Evolutionary conservation across 2,113 vertebrate genomes (phyloP).

Genomic region (Dromas ardeola): DNA sequence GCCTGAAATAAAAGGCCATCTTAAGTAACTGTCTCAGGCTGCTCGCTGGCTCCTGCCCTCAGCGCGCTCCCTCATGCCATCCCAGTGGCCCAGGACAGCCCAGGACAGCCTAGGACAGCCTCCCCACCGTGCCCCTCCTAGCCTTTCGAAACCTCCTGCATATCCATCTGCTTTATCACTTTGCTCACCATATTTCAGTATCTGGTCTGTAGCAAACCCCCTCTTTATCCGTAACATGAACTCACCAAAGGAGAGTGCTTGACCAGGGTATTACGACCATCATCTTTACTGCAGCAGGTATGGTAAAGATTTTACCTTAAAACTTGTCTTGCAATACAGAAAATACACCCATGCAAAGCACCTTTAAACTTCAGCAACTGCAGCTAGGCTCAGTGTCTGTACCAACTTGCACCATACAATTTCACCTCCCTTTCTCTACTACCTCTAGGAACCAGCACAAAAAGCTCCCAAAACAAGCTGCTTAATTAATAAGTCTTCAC

Average conservation of each 20-base stretch:
- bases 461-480: not conserved
- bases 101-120: not conserved
- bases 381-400: not conserved
- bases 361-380: not conserved
- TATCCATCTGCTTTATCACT: not conserved
- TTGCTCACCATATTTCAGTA: not conserved
- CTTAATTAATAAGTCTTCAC: not conserved
- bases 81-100: not conserved
- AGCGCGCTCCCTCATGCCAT: fast-evolving
- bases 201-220: not conserved
- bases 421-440: not conserved
- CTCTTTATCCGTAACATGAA: not conserved
- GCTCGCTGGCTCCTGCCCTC: not conserved
- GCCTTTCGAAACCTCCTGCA: not conserved
- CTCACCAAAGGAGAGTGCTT: not conserved
- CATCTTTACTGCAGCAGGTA: not conserved
- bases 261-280: not conserved
- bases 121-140: fast-evolving
- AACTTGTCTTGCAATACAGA: not conserved
- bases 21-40: not conserved
- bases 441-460: not conserved
- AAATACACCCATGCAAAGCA: not conserved
- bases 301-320: not conserved
- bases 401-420: not conserved
- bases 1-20: not conserved